Percentiles rank a stretch among this genome's conserved stretches.
Conservation (phyloP, 1,140 invertebrate genomes). For the Drosophila leontia region DNA sequence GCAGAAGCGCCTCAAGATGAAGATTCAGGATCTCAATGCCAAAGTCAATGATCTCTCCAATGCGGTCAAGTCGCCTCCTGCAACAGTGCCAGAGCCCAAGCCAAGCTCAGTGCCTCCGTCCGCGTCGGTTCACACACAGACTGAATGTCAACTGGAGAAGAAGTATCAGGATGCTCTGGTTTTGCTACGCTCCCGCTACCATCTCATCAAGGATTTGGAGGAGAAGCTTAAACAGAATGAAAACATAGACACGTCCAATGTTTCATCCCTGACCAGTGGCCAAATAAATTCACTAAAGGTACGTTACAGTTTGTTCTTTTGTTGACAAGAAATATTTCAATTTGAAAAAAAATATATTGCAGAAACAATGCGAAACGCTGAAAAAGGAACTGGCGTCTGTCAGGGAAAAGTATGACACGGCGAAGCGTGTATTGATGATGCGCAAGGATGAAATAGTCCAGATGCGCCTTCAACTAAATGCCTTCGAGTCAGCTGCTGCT, state of each 20-base stretch:
- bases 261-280: conserved; percentile 48
- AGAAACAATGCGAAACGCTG: conserved; percentile 50
- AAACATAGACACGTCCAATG: conserved; percentile 53
- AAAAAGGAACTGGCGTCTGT: conserved; percentile 47
- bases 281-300: conserved; percentile 61
- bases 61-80: not conserved
- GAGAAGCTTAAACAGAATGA: conserved; percentile 50
- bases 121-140: conserved; percentile 42
- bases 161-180: conserved; percentile 49
- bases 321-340: not conserved
- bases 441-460: conserved; percentile 55
- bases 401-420: conserved; percentile 55
- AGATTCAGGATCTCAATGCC: conserved; percentile 53
- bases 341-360: not conserved
- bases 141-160: conserved; percentile 53
- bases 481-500: conserved; percentile 7
- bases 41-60: conserved; percentile 26
- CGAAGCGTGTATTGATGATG: conserved; percentile 51
- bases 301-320: not conserved
- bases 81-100: not conserved
- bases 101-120: not conserved
- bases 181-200: conserved; percentile 55
- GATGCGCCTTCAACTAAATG: conserved; percentile 21
- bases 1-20: conserved; percentile 56
- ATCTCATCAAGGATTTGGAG: conserved; percentile 52